Base-by-base conservation (phyloP, 2,888 invertebrate genomes). In the Orthosia gracilis region DNA sequence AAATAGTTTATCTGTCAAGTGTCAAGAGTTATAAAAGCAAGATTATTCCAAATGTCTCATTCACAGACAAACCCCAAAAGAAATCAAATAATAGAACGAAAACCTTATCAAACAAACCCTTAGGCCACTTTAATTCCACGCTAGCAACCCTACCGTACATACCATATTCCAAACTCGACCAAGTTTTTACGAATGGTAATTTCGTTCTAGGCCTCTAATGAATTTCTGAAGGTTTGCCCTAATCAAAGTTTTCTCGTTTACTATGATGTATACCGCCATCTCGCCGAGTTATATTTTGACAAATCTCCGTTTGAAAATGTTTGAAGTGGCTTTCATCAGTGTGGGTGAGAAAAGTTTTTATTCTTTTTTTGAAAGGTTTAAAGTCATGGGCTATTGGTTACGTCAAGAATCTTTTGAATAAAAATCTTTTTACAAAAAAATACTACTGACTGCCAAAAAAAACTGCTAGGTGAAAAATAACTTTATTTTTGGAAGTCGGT, bases 231-330 rank as follows among this genome's bases (percentile, higher is more conserved):
- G 92, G 91, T 91, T 88, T 87, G 81, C 88, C 88, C 91, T 92
- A 94, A 95, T 94, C 94, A 94, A 95, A 95, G 93, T 96, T 96
- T 95, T 94, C 95, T 94, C 95, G 93, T 95, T 94, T 94, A 87
- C 90, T 85, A 90, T 94, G 94, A 94, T 92, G 92, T 92, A 94
- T 94, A 91, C 91, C 91, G 88, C 84, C 90, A 90, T 88, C 84
- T 76, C 65, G 73, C 73, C 75, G 81, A 85, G 70, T 83, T 82
- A 85, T 82, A 64, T 86, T 85, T 83, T 87, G 82, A 80, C 73
- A 77, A 85, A 84, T 80, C 66, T 68, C 58, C 61, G 72, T 83
- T 86, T 80, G 61, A 63, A 78, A 77, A 77, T 77, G 68, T 80
- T 82, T 81, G 71, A 81, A 73, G 73, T 78, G 76, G 54, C 59